Evolutionary conservation across 2,797 vertebrate genomes (phyloP).

Genomic region (Pampus argenteus): DNA sequence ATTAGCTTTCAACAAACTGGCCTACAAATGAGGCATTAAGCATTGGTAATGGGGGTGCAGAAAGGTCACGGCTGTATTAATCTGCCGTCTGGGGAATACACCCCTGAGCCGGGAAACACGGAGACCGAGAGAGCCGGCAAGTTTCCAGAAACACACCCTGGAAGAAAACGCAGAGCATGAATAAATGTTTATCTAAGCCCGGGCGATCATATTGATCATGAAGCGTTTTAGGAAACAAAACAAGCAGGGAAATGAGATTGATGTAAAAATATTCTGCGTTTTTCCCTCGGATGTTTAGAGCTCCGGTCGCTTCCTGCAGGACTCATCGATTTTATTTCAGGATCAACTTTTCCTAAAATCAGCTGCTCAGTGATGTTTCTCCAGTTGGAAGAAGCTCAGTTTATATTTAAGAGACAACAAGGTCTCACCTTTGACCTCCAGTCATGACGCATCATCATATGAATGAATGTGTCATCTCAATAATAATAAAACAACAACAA

Average conservation of each 20-base stretch:
- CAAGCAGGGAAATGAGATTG: constrained; percentile 62
- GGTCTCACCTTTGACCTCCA: background rate
- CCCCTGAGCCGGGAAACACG: constrained; percentile 53
- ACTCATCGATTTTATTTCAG: background rate
- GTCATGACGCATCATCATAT: background rate
- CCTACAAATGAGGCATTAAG: constrained; percentile 84
- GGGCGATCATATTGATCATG: constrained; percentile 67
- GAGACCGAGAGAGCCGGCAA: constrained; percentile 44
- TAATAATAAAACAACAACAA: no score
- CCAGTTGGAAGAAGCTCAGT: background rate
- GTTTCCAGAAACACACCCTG: constrained; percentile 72
- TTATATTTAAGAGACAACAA: background rate
- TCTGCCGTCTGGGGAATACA: constrained; percentile 75
- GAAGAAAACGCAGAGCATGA: constrained; percentile 50
- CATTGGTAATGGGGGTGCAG: constrained; percentile 75
- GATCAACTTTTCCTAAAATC: constrained; percentile 25
- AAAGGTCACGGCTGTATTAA: constrained; percentile 84
- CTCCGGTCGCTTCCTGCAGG: constrained; percentile 54
- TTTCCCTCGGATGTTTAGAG: constrained; percentile 28
- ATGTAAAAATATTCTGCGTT: constrained; percentile 60
- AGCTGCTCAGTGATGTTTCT: constrained; percentile 19
- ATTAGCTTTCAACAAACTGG: constrained; percentile 72
- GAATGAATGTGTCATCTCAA: background rate
- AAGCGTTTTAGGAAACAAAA: constrained; percentile 68
- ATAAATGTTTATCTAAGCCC: constrained; percentile 73